phyloP scores from a whole-genome alignment of 2,797 vertebrate species.

The Synaphobranchus kaupii region DNA sequence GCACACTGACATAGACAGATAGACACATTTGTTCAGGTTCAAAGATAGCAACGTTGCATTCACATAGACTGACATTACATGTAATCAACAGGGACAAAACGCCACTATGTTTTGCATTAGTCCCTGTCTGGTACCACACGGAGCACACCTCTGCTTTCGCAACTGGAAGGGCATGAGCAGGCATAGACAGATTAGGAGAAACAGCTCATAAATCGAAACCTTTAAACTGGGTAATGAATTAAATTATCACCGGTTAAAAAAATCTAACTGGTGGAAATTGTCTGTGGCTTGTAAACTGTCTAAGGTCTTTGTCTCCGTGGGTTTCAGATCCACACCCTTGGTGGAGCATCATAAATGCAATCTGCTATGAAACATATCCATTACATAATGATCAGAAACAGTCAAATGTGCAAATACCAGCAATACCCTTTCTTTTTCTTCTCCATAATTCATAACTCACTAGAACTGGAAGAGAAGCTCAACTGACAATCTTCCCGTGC shows the following conservation, averaged over 20 bases:
- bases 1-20: constrained; percentile 6
- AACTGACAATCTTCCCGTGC: neutral
- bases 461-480: neutral
- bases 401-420: constrained; percentile 21
- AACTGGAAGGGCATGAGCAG: neutral
- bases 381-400: neutral
- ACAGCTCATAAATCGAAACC: neutral
- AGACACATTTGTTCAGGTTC: constrained; percentile 18
- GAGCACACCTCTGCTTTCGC: neutral
- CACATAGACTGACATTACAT: constrained; percentile 8
- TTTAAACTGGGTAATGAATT: neutral
- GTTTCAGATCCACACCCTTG: neutral
- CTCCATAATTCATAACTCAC: neutral
- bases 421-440: neutral
- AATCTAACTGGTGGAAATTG: neutral
- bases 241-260: neutral
- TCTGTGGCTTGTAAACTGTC: neutral
- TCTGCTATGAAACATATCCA: constrained; percentile 10
- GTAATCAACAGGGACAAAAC: neutral
- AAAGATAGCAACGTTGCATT: constrained; percentile 21
- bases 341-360: constrained; percentile 6
- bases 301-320: neutral
- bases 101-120: neutral
- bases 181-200: neutral
- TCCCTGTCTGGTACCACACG: neutral